These are phyloP conservation scores for Calameuta pallipes DNA, from an alignment of 2,888 invertebrate genomes.

Conservation along the genomic window DNA sequence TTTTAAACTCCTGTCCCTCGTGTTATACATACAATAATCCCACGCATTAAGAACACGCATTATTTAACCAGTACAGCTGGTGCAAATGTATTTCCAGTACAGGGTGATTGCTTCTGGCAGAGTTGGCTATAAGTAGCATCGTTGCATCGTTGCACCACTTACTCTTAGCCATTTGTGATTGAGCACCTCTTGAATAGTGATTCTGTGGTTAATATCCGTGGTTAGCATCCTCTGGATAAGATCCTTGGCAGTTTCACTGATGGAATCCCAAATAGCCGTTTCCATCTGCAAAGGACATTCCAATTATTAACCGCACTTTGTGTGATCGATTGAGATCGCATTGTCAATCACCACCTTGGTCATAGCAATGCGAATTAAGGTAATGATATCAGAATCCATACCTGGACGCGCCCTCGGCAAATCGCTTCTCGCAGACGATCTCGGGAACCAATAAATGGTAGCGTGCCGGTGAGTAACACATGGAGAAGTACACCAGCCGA, in stretches of 20 bases:
- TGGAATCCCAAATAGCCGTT: conserved; percentile 89
- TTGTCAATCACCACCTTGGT: not conserved
- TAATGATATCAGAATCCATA: conserved; percentile 59
- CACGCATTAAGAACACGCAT: not conserved
- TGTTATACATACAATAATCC: not conserved
- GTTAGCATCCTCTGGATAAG: conserved; percentile 93
- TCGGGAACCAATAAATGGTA: conserved; percentile 96
- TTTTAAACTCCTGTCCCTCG: not conserved
- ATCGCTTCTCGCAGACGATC: conserved; percentile 93
- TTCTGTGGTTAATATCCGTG: conserved; percentile 90
- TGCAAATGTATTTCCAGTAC: not conserved
- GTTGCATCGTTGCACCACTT: conserved; percentile 53
- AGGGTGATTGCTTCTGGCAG: not conserved
- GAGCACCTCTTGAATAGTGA: conserved; percentile 94
- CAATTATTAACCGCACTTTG: conserved; percentile 18
- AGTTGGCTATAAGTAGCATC: not conserved
- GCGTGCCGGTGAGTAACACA: conserved; percentile 90
- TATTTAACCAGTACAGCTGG: not conserved
- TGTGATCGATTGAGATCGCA: not conserved
- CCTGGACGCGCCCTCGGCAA: conserved; percentile 84
- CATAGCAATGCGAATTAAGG: not conserved
- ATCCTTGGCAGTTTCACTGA: conserved; percentile 96
- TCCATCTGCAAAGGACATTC: conserved; percentile 76
- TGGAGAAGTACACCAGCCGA: conserved; percentile 95
- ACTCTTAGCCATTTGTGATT: conserved; percentile 98